phyloP scores from a whole-genome alignment of 2,888 invertebrate genomes.

The Lycaena phlaeas region DNA sequence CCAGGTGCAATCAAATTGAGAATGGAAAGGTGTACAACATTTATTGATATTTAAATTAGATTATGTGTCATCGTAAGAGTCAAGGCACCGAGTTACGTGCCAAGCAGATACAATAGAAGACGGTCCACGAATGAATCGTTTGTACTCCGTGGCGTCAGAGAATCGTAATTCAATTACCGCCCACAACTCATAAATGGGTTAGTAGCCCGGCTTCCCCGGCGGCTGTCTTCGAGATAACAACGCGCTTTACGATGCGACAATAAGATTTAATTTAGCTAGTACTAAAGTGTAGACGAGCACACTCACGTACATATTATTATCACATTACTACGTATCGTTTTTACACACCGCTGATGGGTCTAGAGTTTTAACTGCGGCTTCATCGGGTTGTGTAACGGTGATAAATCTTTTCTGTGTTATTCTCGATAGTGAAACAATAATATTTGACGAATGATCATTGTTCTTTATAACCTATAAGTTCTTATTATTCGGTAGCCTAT shows the following conservation, averaged over 20 bases:
- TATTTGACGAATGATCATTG: no score
- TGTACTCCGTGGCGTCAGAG: conserved; percentile 21
- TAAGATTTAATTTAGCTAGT: conserved; percentile 16
- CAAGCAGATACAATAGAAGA: conserved; percentile 21
- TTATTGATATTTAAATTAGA: conserved; percentile 18
- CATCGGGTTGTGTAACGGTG: neutral
- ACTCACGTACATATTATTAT: conserved; percentile 9
- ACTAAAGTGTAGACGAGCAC: neutral
- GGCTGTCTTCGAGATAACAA: neutral
- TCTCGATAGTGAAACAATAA: no score
- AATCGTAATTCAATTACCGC: conserved; percentile 32
- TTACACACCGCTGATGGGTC: neutral
- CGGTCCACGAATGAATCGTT: conserved; percentile 22
- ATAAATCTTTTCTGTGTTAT: neutral
- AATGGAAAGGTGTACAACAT: no score
- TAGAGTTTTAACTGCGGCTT: neutral
- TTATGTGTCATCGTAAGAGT: conserved; percentile 19
- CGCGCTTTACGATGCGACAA: neutral
- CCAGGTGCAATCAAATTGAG: no score
- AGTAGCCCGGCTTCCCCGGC: conserved; percentile 29
- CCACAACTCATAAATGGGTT: conserved; percentile 33
- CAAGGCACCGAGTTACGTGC: conserved; percentile 16
- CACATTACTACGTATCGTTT: conserved; percentile 12
- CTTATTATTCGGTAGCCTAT: no score
- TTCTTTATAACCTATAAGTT: no score